Percentiles rank a stretch among this genome's conserved stretches.
phyloP scores from a whole-genome alignment of 2,113 vertebrate genomes.

The Xiphorhynchus elegans region DNA sequence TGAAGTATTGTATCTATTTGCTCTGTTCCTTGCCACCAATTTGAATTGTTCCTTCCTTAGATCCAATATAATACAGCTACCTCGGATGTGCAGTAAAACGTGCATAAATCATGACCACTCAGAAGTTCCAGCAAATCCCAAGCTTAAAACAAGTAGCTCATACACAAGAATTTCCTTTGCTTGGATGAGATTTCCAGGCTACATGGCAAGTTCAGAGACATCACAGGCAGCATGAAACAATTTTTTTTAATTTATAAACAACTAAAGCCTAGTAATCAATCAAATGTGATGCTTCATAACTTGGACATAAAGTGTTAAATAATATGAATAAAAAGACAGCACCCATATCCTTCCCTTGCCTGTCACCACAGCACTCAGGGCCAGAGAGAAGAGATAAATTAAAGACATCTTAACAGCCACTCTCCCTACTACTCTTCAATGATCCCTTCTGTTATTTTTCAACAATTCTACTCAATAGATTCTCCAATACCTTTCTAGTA shows the following conservation, averaged over 20 bases:
- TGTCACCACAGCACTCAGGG: not conserved
- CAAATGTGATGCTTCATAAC: not conserved
- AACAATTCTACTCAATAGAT: not conserved
- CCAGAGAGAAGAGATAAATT: not conserved
- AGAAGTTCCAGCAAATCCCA: not conserved
- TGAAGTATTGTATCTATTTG: not conserved
- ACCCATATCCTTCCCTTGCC: not conserved
- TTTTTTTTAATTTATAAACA: too few relatives aligned
- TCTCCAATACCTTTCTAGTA: not conserved
- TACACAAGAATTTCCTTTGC: not conserved
- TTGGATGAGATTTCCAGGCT: not conserved
- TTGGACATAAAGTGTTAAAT: not conserved
- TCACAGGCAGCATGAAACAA: not conserved
- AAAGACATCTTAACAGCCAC: not conserved
- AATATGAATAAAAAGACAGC: not conserved
- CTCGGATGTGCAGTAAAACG: not conserved
- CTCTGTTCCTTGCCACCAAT: not conserved
- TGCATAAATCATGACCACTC: not conserved
- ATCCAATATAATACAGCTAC: not conserved
- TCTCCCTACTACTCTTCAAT: not conserved
- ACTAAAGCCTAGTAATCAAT: too few relatives aligned
- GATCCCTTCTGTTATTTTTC: not conserved
- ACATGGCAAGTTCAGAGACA: not conserved
- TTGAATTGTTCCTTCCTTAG: not conserved
- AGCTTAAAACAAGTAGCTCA: not conserved